Percentiles rank a stretch among this genome's conserved stretches.
These are phyloP conservation scores for Haliclystus octoradiatus DNA, from an alignment of 30 jellyfish, hydroid and myxozoan species.

Conservation along the genomic window DNA sequence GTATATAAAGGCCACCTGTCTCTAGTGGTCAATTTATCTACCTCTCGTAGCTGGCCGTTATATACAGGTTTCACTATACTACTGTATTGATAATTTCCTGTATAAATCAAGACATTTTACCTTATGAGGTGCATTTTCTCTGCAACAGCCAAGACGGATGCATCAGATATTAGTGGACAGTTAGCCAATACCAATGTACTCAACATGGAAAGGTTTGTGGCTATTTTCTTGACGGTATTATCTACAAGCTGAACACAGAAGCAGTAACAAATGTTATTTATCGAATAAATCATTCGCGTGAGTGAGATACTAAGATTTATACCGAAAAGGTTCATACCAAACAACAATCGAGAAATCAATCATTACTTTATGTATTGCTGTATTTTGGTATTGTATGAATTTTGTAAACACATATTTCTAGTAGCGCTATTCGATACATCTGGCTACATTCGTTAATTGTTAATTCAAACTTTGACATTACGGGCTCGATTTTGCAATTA, in stretches of 20 bases:
- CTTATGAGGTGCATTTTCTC: constrained; percentile 18
- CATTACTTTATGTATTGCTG: no score
- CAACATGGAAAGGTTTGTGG: constrained; percentile 36
- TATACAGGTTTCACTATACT: background rate
- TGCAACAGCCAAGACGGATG: constrained; percentile 60
- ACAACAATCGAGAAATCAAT: no score
- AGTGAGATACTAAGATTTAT: no score
- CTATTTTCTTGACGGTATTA: constrained; percentile 35
- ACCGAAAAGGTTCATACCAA: no score
- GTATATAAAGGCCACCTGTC: background rate
- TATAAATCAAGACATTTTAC: no score
- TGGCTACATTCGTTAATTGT: no score
- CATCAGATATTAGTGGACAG: constrained; percentile 78
- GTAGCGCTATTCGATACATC: no score
- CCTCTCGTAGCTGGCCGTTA: background rate
- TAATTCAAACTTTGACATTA: no score
- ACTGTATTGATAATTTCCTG: no score
- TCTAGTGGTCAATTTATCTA: background rate
- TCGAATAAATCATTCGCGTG: background rate
- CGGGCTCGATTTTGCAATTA: no score
- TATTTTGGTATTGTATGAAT: no score
- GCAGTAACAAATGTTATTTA: background rate
- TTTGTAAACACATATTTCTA: no score
- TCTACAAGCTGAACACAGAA: constrained; percentile 48
- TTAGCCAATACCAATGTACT: constrained; percentile 77